Conservation (phyloP, 2,797 vertebrate genomes). For the Sebastes oblongus region DNA sequence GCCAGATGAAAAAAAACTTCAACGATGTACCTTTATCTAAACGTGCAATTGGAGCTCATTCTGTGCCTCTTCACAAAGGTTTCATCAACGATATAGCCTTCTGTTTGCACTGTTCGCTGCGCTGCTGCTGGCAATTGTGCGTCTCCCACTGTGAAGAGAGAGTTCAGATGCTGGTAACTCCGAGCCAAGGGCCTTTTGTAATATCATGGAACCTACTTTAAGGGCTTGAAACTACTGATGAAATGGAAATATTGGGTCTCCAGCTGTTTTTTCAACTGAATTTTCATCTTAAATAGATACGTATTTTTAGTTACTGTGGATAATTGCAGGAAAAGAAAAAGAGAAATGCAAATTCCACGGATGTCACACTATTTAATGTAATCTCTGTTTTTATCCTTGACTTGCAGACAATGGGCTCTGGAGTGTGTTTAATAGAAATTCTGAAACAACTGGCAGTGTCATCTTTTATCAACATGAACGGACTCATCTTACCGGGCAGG, state of each 20-base stretch:
- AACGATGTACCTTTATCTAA: conserved; percentile 1
- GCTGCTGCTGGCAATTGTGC: conserved; percentile 40
- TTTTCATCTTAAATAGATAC: not conserved
- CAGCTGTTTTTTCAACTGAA: not conserved
- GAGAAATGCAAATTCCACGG: conserved; percentile 5
- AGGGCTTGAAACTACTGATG: conserved; percentile 7
- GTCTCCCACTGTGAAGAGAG: conserved; percentile 46
- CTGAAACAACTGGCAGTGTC: conserved; percentile 59
- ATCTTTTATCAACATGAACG: conserved; percentile 68
- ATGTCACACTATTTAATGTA: conserved; percentile 11
- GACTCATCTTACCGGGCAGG: conserved; percentile 60
- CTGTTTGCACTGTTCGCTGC: conserved; percentile 40
- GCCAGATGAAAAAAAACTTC: conserved; percentile 11
- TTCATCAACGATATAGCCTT: conserved; percentile 32
- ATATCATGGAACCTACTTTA: conserved; percentile 8
- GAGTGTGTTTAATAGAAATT: conserved; percentile 59
- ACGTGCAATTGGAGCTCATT: conserved; percentile 11
- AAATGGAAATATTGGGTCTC: not conserved
- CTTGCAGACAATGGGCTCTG: conserved; percentile 34
- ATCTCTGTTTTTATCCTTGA: conserved; percentile 30
- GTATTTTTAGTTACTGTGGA: not conserved
- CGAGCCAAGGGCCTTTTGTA: conserved; percentile 12
- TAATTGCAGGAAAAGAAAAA: not conserved
- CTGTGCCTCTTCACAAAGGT: conserved; percentile 6
- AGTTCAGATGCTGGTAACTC: conserved; percentile 49